Conservation (phyloP, 2,888 invertebrate genomes). For the Chrysodeixis includens region DNA sequence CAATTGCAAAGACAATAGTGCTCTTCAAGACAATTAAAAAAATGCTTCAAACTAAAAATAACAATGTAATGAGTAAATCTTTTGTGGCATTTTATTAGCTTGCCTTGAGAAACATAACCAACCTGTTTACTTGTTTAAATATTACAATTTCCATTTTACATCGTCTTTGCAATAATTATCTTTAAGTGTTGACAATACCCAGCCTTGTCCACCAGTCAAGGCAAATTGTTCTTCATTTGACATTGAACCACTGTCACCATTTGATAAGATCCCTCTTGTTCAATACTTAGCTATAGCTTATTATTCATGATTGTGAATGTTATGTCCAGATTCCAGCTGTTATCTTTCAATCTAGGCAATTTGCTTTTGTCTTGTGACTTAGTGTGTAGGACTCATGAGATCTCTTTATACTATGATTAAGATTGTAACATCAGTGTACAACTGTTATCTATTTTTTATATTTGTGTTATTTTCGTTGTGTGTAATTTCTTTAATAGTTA, state of each 20-base stretch:
- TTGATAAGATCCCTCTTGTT: constrained; percentile 47
- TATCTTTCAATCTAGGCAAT: constrained; percentile 33
- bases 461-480: constrained; percentile 11
- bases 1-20: neutral
- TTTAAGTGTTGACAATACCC: constrained; percentile 42
- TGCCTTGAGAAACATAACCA: constrained; percentile 31
- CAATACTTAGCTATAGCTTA: constrained; percentile 22
- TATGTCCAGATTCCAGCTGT: constrained; percentile 22
- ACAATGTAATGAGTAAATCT: constrained; percentile 16
- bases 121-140: constrained; percentile 25
- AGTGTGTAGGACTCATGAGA: constrained; percentile 33
- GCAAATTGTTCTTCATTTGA: constrained; percentile 58
- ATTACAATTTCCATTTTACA: constrained; percentile 36
- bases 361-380: constrained; percentile 39
- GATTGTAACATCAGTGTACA: constrained; percentile 18
- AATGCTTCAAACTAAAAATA: constrained; percentile 3
- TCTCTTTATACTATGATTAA: constrained; percentile 27
- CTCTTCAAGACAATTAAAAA: constrained; percentile 5
- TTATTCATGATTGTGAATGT: constrained; percentile 15
- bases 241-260: constrained; percentile 65
- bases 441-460: constrained; percentile 24
- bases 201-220: constrained; percentile 65
- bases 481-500: neutral
- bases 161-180: constrained; percentile 39
- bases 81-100: constrained; percentile 29